These are phyloP conservation scores for Steinernema scapterisci DNA, from an alignment of 2,888 invertebrate species.

Conservation along the genomic window DNA sequence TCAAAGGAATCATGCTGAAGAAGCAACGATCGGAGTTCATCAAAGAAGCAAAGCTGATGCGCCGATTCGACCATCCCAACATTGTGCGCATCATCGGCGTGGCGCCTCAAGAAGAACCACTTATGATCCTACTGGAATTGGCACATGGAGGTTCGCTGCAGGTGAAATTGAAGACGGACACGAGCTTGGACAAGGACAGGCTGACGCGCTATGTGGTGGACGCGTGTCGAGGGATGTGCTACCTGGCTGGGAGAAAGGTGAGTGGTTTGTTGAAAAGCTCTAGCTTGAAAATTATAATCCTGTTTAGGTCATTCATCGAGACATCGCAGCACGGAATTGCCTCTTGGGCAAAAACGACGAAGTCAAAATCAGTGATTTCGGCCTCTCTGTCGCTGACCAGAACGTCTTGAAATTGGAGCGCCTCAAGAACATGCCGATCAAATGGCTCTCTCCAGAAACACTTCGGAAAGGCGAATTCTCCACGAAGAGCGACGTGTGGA, in stretches of 20 bases:
- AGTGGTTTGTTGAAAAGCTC: background rate
- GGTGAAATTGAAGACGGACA: constrained; percentile 8
- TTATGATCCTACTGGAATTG: constrained; percentile 43
- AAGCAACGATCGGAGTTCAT: constrained; percentile 42
- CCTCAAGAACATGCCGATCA: constrained; percentile 26
- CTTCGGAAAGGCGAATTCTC: constrained; percentile 38
- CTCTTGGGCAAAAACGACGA: constrained; percentile 34
- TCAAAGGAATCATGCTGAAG: constrained; percentile 39
- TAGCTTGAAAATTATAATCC: background rate
- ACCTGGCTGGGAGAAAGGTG: background rate
- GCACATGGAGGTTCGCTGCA: constrained; percentile 39
- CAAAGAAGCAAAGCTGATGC: constrained; percentile 42
- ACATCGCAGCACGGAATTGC: constrained; percentile 40
- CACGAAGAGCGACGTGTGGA: constrained; percentile 40
- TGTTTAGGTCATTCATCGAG: constrained; percentile 33
- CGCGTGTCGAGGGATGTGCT: constrained; percentile 12
- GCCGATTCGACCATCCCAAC: constrained; percentile 39
- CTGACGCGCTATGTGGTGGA: constrained; percentile 4
- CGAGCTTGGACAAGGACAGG: background rate
- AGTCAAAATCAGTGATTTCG: constrained; percentile 41
- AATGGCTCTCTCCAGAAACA: constrained; percentile 30
- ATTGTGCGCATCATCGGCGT: constrained; percentile 39
- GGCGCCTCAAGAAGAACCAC: constrained; percentile 42
- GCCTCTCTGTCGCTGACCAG: constrained; percentile 36
- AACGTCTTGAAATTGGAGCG: background rate